Base-by-base conservation (phyloP, 2,113 vertebrate species). In the Buteo buteo region DNA sequence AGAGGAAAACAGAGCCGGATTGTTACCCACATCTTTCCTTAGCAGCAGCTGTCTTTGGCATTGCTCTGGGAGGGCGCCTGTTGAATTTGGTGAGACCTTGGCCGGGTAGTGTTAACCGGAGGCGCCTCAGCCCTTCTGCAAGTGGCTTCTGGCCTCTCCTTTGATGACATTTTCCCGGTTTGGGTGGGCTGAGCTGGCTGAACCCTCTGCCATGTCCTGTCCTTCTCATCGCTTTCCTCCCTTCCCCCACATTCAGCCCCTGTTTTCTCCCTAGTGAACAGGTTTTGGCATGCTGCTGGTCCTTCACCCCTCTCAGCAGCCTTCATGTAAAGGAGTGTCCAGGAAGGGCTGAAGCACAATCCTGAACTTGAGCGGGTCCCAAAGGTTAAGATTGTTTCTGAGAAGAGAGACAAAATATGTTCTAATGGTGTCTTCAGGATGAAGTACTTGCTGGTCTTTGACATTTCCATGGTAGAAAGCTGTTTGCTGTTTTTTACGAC, bases 381-480 rank as follows among this genome's bases (percentile, higher is more conserved):
- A 85, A 96, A 97, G 71, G 77, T 74, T 96, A 96, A 90, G 78
- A 73, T 26, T 85, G 44, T 22, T 95, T 97, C 80, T 73, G 82
- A 90, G 92, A 96, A 85, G 86, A 92, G 78, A 92, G 69, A 93
- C 25, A 96, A 82, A 92, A 78, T 52, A 79, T 8, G 6, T 59
- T 80, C 76, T 88, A 81, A 36, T 70, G 28, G 13, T 86, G 40
- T 92, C 94, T 89, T 92, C 70, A 52, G 74, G 54, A 67, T 71
- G 31, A 90, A 78, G 69, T 96, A 57, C 52, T 90, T 95, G 77
- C 81, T 94, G 49, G 36, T 92, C 69, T 72, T 86, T 89, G 87
- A 91, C 71, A 82, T 86, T 83, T 81, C 58, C 47, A 18, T 67
- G 55, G 78, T 88, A 84, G 84, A 92, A 96, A 91, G 62, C 74